Evolutionary conservation across 2,113 vertebrate genomes (phyloP).

Genomic region (cat (Felis catus)): DNA sequence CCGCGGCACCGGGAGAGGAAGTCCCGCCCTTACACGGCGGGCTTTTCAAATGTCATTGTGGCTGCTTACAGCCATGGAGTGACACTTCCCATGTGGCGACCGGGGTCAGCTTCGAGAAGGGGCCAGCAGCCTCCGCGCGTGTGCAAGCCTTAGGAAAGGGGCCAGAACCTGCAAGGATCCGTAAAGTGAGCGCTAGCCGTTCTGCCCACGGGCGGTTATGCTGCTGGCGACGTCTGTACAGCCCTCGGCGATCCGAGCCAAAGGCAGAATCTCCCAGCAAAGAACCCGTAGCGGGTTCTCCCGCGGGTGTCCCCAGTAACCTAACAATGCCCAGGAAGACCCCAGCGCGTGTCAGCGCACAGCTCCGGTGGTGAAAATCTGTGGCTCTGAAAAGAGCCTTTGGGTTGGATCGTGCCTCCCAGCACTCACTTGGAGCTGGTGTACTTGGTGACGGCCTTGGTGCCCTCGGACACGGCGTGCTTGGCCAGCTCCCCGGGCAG

Average conservation of each 20-base stretch:
- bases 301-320: rapidly evolving
- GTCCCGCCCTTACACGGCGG: neutral
- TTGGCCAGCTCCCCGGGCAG: no score
- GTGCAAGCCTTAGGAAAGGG: no score
- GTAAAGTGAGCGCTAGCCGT: neutral
- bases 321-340: no score
- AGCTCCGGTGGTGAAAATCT: neutral
- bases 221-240: rapidly evolving
- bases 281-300: no score
- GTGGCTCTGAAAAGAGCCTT: no score
- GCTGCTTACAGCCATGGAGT: rapidly evolving
- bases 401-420: no score
- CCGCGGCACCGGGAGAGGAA: neutral
- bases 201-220: no score
- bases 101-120: no score
- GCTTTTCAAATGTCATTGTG: neutral
- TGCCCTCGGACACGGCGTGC: no score
- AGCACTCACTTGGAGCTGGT: constrained; percentile 54
- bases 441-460: neutral
- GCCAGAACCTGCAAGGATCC: no score
- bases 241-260: rapidly evolving
- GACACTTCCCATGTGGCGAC: neutral
- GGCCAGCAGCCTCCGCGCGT: no score
- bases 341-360: rapidly evolving
- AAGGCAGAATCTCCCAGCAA: rapidly evolving